Conservation (phyloP, 2,113 vertebrate species). For the Myrmecophaga tridactyla region DNA sequence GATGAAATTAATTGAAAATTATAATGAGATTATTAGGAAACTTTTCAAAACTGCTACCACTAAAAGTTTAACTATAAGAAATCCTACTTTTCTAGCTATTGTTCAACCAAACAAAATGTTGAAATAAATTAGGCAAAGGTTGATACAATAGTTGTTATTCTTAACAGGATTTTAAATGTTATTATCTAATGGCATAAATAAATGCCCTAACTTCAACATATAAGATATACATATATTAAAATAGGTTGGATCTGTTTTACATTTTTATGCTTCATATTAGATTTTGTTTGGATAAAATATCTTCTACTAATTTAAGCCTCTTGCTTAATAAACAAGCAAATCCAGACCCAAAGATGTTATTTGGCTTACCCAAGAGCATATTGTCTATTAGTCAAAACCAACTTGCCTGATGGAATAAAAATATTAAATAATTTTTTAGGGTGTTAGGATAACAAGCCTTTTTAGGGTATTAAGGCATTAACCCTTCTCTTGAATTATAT, state of each 20-base stretch:
- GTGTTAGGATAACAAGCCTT: too few relatives aligned
- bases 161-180: background rate
- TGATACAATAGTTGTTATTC: background rate
- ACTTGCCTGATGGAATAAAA: background rate
- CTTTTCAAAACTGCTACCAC: background rate
- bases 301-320: background rate
- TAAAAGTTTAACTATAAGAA: background rate
- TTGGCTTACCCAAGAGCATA: background rate
- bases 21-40: background rate
- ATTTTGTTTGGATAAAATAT: background rate
- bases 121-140: background rate
- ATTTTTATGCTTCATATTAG: background rate
- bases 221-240: background rate
- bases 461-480: background rate
- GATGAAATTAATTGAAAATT: background rate
- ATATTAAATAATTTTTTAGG: background rate
- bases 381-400: background rate
- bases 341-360: background rate
- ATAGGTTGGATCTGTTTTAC: background rate
- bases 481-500: background rate
- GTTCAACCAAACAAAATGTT: background rate
- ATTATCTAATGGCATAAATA: conserved; percentile 14
- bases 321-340: conserved; percentile 7
- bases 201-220: background rate
- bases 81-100: background rate